These are phyloP conservation scores for Helicoverpa zea DNA, from an alignment of 1,140 invertebrate species.

Conservation along the genomic window DNA sequence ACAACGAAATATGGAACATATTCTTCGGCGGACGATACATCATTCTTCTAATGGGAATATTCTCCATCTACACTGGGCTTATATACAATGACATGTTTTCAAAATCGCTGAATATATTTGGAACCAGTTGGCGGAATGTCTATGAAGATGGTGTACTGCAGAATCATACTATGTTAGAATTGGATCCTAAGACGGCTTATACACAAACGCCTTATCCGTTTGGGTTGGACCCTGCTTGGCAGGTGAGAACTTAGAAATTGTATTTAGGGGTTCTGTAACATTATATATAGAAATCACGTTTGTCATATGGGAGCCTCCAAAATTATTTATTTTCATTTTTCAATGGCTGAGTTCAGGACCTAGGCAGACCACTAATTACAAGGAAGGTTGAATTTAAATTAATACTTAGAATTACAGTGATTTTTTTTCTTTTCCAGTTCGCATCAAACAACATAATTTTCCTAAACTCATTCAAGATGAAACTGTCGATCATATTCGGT, in stretches of 20 bases:
- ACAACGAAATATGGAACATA: conserved; percentile 93
- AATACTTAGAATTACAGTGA: background rate
- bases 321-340: too few species aligned
- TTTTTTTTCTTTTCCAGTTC: conserved; percentile 88
- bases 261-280: too few species aligned
- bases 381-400: background rate
- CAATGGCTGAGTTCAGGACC: too few species aligned
- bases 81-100: conserved; percentile 96
- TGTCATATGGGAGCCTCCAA: too few species aligned
- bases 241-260: conserved; percentile 58
- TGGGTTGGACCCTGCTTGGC: conserved; percentile 94
- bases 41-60: conserved; percentile 94
- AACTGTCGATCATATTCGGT: conserved; percentile 96
- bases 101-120: conserved; percentile 94
- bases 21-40: conserved; percentile 95
- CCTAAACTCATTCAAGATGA: conserved; percentile 98
- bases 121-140: conserved; percentile 90
- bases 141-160: conserved; percentile 82
- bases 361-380: background rate
- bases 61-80: conserved; percentile 94
- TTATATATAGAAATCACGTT: too few species aligned
- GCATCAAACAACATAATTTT: conserved; percentile 97
- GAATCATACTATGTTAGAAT: conserved; percentile 85
- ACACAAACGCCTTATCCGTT: conserved; percentile 89
- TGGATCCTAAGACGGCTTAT: conserved; percentile 88